Evolutionary conservation across 2,797 vertebrate species (phyloP).

Genomic region (Cyprinella venusta): DNA sequence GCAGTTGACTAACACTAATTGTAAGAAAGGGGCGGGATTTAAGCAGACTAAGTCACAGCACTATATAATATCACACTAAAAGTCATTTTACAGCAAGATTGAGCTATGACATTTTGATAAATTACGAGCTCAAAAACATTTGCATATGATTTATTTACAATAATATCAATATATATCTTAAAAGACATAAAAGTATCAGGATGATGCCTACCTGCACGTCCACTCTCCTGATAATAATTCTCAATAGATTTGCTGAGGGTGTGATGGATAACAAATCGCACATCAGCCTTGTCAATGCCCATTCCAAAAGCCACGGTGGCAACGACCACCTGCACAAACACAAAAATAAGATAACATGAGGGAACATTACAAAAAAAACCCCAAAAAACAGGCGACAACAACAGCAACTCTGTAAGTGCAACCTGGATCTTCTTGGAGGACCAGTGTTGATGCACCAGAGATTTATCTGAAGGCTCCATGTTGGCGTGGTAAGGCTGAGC

Average conservation of each 20-base stretch:
- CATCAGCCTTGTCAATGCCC: constrained; percentile 97
- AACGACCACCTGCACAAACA: constrained; percentile 85
- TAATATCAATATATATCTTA: neutral
- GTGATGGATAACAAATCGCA: constrained; percentile 95
- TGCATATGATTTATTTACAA: neutral
- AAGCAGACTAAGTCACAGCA: neutral
- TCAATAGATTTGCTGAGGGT: constrained; percentile 98
- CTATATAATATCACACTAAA: too few species aligned
- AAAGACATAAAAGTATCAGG: neutral
- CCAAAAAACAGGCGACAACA: neutral
- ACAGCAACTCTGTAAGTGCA: neutral
- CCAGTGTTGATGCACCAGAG: constrained; percentile 87
- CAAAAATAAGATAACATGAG: neutral
- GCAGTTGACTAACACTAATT: neutral
- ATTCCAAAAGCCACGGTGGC: constrained; percentile 98
- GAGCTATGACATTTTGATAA: neutral
- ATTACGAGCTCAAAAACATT: neutral
- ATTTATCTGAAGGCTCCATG: constrained; percentile 87
- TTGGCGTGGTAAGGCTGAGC: constrained; percentile 90
- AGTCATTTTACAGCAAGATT: neutral
- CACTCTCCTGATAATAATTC: constrained; percentile 99
- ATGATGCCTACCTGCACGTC: constrained; percentile 86
- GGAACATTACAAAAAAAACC: neutral
- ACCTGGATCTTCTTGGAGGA: constrained; percentile 89
- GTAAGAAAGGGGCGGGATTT: neutral